Evolutionary conservation across 2,797 vertebrate genomes (phyloP), one percentile per base, ranked within the genome.

Genomic region (Carduelis carduelis): DNA sequence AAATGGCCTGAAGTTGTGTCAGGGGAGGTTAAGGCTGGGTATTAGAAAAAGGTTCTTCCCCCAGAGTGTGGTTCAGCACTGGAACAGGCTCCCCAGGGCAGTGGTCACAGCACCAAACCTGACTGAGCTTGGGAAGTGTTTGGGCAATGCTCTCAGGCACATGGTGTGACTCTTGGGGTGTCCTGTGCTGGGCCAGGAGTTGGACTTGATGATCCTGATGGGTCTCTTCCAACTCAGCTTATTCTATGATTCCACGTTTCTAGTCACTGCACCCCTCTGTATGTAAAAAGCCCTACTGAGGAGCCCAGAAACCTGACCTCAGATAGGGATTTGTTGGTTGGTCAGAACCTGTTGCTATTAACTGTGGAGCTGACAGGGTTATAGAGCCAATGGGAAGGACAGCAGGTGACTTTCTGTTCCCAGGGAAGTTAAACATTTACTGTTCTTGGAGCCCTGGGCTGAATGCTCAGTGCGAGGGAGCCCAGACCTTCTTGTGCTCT

Each of bases 351-450:
- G 32, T 70, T 90, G 63, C 52, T 84, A 14, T 87, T 71, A 63
- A 49, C 35, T 3, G 1, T 43, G 69, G 50, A 82, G 47, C 86
- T 80, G 69, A 30, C 66, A 70, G 70, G 60, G 65, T 55, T 59
- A 28, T 8, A 86, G 93, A 91, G 47, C 79, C 74, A 69, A 89
- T 59, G 74, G 59, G 88, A 95, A 88, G 60, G 65, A 55, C 63
- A 79, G 69, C 86, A 81, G 83, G 63, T 74, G 60, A 92, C 79
- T 90, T 92, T 75, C 37, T 85, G 3, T 93, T 93, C 83, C 83
- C 49, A 66, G 64, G 63, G 46, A 59, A 95, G 78, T 79, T 96
- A 94, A 97, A 93, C 66, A 91, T 96, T 97, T 93, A 89, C 91
- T 71, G 35, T 81, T 93, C 70, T 69, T 81, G 52, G 83, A 94